A percentile compares a stretch with the other conserved stretches of the same genome.
Evolutionary conservation across 2,888 invertebrate species (phyloP).

Genomic region (Mongoloraphidia duomilia): DNA sequence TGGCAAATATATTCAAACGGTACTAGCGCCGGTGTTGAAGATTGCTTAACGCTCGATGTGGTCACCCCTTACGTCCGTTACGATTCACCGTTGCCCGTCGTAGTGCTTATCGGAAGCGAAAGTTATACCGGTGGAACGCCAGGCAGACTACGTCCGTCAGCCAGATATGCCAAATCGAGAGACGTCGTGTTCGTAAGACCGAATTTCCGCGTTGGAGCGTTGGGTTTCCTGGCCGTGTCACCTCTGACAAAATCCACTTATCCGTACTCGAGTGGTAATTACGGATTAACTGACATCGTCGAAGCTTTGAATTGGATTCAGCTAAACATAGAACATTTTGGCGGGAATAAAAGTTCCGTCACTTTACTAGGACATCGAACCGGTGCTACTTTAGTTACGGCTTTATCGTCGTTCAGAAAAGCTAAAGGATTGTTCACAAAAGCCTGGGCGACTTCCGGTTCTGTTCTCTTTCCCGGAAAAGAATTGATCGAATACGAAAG

Average conservation of each 20-base stretch:
- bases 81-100: constrained; percentile 64
- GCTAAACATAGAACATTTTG: constrained; percentile 68
- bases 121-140: constrained; percentile 65
- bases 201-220: constrained; percentile 64
- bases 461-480: constrained; percentile 56
- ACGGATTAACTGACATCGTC: constrained; percentile 68
- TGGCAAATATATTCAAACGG: constrained; percentile 55
- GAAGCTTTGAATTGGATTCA: constrained; percentile 67
- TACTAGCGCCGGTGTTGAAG: constrained; percentile 54
- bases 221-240: constrained; percentile 69
- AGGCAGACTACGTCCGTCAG: constrained; percentile 55
- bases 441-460: constrained; percentile 69
- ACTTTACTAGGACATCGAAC: constrained; percentile 75
- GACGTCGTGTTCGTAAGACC: constrained; percentile 78
- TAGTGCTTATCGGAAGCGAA: constrained; percentile 69
- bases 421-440: constrained; percentile 54
- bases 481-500: constrained; percentile 43
- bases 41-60: constrained; percentile 71
- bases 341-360: constrained; percentile 63
- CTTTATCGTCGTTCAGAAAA: constrained; percentile 43
- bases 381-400: constrained; percentile 70
- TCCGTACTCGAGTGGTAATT: constrained; percentile 70
- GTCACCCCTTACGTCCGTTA: constrained; percentile 70
- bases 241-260: constrained; percentile 52
- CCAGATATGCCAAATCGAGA: constrained; percentile 57